A percentile compares a stretch with the other conserved stretches of the same genome.
Evolutionary conservation across 2,888 invertebrate species (phyloP).

Genomic region (Allacma fusca): DNA sequence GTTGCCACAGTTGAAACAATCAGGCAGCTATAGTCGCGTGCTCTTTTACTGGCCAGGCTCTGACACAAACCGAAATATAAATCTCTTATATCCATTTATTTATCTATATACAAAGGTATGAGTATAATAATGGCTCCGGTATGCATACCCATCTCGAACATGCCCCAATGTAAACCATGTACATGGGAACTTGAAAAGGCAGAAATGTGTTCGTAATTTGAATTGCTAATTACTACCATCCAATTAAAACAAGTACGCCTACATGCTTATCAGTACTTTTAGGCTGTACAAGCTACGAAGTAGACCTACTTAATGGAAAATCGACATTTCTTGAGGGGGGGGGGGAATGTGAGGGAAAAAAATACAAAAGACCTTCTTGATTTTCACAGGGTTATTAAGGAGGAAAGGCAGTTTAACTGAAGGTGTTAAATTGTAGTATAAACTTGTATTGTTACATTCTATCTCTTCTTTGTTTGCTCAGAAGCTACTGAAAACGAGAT

Average conservation of each 20-base stretch:
- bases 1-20: slow-evolving; percentile 40
- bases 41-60: slow-evolving; percentile 18
- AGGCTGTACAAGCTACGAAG: background rate
- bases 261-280: background rate
- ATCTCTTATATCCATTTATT: too few relatives aligned
- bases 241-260: background rate
- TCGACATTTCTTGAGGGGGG: background rate
- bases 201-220: slow-evolving; percentile 11
- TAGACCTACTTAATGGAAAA: background rate
- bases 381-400: slow-evolving; percentile 18
- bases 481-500: background rate
- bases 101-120: too few relatives aligned
- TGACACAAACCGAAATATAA: background rate
- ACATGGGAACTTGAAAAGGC: background rate
- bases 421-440: slow-evolving; percentile 22
- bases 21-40: slow-evolving; percentile 43
- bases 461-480: background rate
- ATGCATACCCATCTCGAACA: too few relatives aligned
- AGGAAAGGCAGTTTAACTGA: background rate
- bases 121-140: background rate
- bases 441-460: background rate
- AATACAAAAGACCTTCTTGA: slow-evolving; percentile 2
- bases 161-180: background rate
- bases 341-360: background rate
- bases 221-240: slow-evolving; percentile 20